These are phyloP conservation scores for Carassius gibelio DNA, from an alignment of 2,113 vertebrate species.

Conservation along the genomic window DNA sequence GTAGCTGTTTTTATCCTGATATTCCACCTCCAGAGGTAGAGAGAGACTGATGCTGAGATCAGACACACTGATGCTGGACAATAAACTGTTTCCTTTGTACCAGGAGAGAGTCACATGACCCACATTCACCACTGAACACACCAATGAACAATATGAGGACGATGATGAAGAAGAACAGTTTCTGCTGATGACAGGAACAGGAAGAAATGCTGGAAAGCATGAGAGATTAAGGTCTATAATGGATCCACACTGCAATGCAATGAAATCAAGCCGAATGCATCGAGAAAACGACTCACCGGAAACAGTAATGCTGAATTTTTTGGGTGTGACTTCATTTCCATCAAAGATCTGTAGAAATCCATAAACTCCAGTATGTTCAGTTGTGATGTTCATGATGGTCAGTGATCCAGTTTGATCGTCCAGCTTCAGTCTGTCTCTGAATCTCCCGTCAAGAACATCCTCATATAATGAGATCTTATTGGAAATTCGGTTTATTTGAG, in stretches of 20 bases:
- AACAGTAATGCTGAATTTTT: background rate
- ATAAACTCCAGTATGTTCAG: background rate
- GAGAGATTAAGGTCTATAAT: background rate
- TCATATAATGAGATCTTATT: background rate
- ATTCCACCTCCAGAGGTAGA: too few relatives aligned
- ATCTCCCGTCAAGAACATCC: background rate
- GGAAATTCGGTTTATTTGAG: background rate
- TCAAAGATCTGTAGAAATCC: background rate
- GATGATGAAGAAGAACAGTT: background rate
- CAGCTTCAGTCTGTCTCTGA: background rate
- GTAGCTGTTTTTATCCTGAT: too few relatives aligned
- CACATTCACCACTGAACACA: background rate
- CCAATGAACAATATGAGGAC: background rate
- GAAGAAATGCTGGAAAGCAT: background rate
- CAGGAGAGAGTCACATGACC: too few relatives aligned
- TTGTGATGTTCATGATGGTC: too few relatives aligned
- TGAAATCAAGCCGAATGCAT: background rate
- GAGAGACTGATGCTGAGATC: too few relatives aligned
- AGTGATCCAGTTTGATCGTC: too few relatives aligned
- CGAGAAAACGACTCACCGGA: background rate
- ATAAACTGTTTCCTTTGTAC: too few relatives aligned
- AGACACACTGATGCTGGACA: too few relatives aligned
- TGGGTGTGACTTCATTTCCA: background rate
- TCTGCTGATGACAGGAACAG: background rate
- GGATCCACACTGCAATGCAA: background rate